Base-by-base conservation (phyloP, 2,113 vertebrate species). In the Dromas ardeola region DNA sequence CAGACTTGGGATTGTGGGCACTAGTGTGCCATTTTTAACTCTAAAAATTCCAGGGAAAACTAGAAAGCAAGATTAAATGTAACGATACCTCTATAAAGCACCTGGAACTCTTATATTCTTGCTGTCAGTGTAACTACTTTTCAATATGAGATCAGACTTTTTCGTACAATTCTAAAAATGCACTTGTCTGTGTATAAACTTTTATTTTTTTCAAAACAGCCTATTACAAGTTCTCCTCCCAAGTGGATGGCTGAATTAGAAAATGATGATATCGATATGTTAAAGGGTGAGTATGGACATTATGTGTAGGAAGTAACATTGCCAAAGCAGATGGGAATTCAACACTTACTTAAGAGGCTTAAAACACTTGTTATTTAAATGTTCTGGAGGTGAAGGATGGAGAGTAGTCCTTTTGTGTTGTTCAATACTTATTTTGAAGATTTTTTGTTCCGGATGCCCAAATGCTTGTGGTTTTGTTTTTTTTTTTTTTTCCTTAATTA, bases 211-310 rank as follows among this genome's bases (percentile, higher is more conserved):
- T 23, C 8, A 10, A 49, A 94, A 86, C 93, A 99, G 99, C 99
- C 99, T 40, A 99, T 99, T 93, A 99, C 98, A 88, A 99, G 98
- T 94, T 99, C 99, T 45, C 99, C 99, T 73, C 99, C 99, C 8
- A 99, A 99, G 93, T 99, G 99, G 99, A 99, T 99, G 99, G 99
- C 99, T 95, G 99, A 99, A 96, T 98, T 99, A 83, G 99, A 99
- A 97, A 99, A 98, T 58, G 99, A 99, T 91, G 99, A 99, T 97
- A 99, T 99, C 21, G 99, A 99, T 93, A 99, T 99, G 99, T 97
- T 99, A 85, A 99, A 99, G 98, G 99, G 99, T 99, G 97, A 97
- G 93, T 69, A 30, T 53, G 29, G 69, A 8, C n/a, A 8, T 12
- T 13, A 14, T n/a, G n/a, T 14, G 13, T 29, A 20, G 21, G 36